Base-by-base conservation (phyloP, 2,888 invertebrate genomes). In the Lacanobia wlatinum region DNA sequence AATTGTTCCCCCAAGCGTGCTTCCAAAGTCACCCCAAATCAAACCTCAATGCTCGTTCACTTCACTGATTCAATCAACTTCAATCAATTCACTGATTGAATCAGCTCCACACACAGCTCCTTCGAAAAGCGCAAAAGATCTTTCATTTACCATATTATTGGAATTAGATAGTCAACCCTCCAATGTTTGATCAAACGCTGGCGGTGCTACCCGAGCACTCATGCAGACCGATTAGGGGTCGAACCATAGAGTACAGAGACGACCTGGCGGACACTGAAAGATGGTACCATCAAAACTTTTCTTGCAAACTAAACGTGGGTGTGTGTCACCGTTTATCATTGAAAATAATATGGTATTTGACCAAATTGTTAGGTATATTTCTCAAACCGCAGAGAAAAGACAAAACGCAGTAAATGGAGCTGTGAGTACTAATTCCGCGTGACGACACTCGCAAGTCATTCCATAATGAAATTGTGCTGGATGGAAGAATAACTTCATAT, bases 111-210 rank as follows among this genome's bases (percentile, higher is more conserved):
- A 46, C 55, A 55, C 38, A 70, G 0, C 18, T 40, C 6, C 16
- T 16, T 7, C 21, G 9, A 55, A 59, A 71, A 40, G 46, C 61
- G 40, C 79, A 50, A 70, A 43, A 34, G 18, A 43, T 48, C 48
- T 60, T 48, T n/a, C 53, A 21, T 53, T 40, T 48, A 59, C 8
- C 40, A 28, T 43, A 48, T 73, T 64, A 73, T 62, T 80, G 23
- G 38, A 73, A 74, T 63, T 56, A 65, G 56, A 82, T 58, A 58
- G 62, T 53, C 58, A 56, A 67, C 60, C 21, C 53, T 7, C 53
- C 12, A 43, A 69, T 34, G 58, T 79, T 83, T 83, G 83, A 61
- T 59, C 80, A 69, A 77, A 79, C 28, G 28, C n/a, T 66, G 64
- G 61, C 38, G 83, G 16, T 60, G 21, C 14, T 14, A 12, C 14